Conservation (phyloP, 2,797 vertebrate genomes). For the Myotis planiceps region DNA sequence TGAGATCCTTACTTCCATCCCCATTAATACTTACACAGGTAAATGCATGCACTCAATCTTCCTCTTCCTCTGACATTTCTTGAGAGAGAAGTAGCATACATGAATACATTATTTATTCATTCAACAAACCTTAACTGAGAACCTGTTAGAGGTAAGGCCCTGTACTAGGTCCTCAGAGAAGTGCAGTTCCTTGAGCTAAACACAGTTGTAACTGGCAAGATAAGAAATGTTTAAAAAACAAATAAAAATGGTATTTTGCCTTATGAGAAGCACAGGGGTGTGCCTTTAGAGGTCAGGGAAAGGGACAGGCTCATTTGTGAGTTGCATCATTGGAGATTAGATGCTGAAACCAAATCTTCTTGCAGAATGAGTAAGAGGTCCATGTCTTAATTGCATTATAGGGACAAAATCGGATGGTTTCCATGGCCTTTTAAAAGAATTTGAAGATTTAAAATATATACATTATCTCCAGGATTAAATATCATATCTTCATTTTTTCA, state of each 20-base stretch:
- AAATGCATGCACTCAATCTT: background rate
- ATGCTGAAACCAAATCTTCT: background rate
- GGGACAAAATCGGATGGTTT: constrained; percentile 13
- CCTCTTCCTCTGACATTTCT: background rate
- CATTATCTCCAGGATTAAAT: constrained; percentile 34
- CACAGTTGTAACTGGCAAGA: background rate
- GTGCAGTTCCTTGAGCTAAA: background rate
- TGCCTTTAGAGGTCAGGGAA: background rate
- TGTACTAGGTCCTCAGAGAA: background rate
- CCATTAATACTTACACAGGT: background rate
- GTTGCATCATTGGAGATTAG: background rate
- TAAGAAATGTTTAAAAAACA: background rate
- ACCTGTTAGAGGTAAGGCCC: background rate
- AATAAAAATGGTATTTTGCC: background rate
- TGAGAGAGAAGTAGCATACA: background rate
- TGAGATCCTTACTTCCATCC: background rate
- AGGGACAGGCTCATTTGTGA: background rate
- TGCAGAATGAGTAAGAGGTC: background rate
- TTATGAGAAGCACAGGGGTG: background rate
- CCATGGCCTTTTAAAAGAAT: constrained; percentile 58
- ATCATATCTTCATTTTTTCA: constrained; percentile 49
- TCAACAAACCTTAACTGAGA: background rate
- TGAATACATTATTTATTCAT: background rate
- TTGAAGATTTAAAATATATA: constrained; percentile 44
- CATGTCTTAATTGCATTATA: background rate